Evolutionary conservation across 2,888 invertebrate genomes (phyloP).

Genomic region (Brenthis hecate): DNA sequence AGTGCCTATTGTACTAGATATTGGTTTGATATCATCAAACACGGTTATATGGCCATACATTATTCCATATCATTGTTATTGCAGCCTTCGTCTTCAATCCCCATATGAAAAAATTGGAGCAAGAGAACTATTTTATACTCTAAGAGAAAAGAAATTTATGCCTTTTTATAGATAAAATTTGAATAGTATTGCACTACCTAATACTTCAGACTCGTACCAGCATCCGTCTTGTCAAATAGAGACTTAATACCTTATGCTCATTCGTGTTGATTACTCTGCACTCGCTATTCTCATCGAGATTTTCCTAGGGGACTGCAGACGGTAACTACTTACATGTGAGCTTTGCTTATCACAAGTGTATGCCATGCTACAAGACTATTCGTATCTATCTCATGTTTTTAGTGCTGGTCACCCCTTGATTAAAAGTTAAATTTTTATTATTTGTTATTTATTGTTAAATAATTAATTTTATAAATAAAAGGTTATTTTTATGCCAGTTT

Average conservation of each 20-base stretch:
- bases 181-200: not conserved
- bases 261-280: constrained; percentile 24
- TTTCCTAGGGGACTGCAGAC: constrained; percentile 12
- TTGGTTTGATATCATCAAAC: too few relatives aligned
- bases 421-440: not conserved
- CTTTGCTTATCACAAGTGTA: constrained; percentile 14
- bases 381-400: not conserved
- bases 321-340: constrained; percentile 7
- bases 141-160: too few relatives aligned
- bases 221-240: not conserved
- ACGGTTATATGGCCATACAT: too few relatives aligned
- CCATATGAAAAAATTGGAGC: not conserved
- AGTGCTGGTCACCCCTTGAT: not conserved
- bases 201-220: not conserved
- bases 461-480: too few relatives aligned
- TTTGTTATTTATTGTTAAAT: not conserved
- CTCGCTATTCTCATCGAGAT: constrained; percentile 15
- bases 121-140: too few relatives aligned
- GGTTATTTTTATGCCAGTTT: too few relatives aligned
- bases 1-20: too few relatives aligned
- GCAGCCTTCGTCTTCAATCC: too few relatives aligned
- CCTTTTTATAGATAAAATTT: too few relatives aligned
- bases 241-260: constrained; percentile 15
- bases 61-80: too few relatives aligned
- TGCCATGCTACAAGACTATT: not conserved